A percentile compares a stretch with the other conserved stretches of the same genome.
Conservation (phyloP, 1,140 invertebrate genomes). For the Zophobas morio region DNA sequence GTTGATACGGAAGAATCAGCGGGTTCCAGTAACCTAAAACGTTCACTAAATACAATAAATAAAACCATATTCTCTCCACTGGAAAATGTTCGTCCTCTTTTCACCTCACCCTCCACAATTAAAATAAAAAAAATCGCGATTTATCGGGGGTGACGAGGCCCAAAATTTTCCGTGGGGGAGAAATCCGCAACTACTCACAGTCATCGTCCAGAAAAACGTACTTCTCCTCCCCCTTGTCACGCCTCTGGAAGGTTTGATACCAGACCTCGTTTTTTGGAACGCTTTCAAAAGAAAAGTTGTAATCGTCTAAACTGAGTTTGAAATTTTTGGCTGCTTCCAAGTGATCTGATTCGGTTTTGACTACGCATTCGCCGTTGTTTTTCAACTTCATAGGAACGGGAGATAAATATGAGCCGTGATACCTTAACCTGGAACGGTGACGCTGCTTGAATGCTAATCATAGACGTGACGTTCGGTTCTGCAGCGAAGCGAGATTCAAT, state of each 20-base stretch:
- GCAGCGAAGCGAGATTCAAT: too few relatives aligned
- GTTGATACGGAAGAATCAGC: conserved; percentile 84
- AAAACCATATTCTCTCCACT: too few relatives aligned
- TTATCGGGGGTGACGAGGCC: too few relatives aligned
- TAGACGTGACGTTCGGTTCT: not conserved
- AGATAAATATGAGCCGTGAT: conserved; percentile 63
- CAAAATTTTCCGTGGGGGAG: too few relatives aligned
- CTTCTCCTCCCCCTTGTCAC: conserved; percentile 77
- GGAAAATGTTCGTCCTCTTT: too few relatives aligned
- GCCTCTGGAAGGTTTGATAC: conserved; percentile 83
- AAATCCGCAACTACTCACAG: conserved; percentile 57
- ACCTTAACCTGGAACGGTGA: conserved; percentile 62
- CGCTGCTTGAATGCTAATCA: conserved; percentile 2
- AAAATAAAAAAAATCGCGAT: too few relatives aligned
- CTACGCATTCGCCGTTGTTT: conserved; percentile 60
- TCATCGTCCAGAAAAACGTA: conserved; percentile 69
- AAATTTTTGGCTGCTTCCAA: conserved; percentile 46
- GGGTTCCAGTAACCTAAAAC: conserved; percentile 66
- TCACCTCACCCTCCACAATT: too few relatives aligned
- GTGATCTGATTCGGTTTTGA: conserved; percentile 49
- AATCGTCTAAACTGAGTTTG: conserved; percentile 65
- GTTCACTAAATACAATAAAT: not conserved
- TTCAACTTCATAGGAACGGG: conserved; percentile 56
- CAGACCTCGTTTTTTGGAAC: conserved; percentile 81
- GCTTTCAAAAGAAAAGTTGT: conserved; percentile 83